Conservation (phyloP, 2,797 vertebrate species). For the Rhodeus uyekii region DNA sequence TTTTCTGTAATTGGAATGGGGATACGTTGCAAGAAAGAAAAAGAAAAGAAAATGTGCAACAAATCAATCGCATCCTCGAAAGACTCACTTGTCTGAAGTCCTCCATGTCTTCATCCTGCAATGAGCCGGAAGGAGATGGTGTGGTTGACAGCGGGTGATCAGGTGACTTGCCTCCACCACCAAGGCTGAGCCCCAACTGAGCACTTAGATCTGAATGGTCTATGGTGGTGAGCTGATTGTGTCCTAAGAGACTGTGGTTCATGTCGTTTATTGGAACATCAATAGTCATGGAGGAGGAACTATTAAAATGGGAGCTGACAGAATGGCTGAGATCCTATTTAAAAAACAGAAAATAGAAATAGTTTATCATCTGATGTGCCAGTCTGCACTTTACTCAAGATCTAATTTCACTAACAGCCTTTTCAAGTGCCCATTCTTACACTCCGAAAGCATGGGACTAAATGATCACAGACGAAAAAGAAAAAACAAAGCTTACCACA, state of each 20-base stretch:
- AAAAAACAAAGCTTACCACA: conserved; percentile 70
- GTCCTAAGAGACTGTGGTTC: conserved; percentile 82
- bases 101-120: conserved; percentile 89
- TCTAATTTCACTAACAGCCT: background rate
- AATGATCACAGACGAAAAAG: background rate
- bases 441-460: background rate
- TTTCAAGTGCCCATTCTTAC: background rate
- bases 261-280: conserved; percentile 88
- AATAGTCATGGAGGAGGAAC: conserved; percentile 89
- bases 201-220: conserved; percentile 91
- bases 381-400: background rate
- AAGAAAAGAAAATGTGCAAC: background rate
- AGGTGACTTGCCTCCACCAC: conserved; percentile 82
- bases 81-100: conserved; percentile 83
- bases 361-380: background rate
- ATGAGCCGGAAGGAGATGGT: conserved; percentile 85
- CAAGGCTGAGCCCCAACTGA: conserved; percentile 87
- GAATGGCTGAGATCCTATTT: conserved; percentile 86
- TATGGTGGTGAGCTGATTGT: conserved; percentile 89
- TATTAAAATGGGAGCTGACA: conserved; percentile 87
- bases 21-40: background rate
- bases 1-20: conserved; percentile 63
- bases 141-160: conserved; percentile 83
- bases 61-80: background rate
- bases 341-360: background rate